Evolutionary conservation across 2,113 vertebrate species (phyloP).

Genomic region (Rhinopithecus roxellana): DNA sequence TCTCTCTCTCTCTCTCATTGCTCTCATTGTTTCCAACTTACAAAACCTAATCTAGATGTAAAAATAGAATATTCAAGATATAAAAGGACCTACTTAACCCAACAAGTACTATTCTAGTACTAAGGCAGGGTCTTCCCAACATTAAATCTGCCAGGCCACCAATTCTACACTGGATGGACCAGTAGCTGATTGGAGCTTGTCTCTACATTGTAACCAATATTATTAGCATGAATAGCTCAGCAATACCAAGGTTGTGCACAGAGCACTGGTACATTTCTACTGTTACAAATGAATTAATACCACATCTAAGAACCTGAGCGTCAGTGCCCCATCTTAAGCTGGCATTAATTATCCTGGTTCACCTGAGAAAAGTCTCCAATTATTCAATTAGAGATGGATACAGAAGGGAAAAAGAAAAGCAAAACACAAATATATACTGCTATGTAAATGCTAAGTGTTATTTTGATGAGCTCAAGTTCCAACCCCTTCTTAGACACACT

Average conservation of each 20-base stretch:
- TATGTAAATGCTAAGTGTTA: not conserved
- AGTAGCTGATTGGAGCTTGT: not conserved
- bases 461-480: not conserved
- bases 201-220: not conserved
- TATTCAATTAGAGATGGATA: constrained; percentile 34
- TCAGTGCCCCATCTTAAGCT: not conserved
- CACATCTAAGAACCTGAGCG: not conserved
- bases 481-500: not conserved
- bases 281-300: not conserved
- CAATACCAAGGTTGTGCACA: not conserved
- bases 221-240: not conserved
- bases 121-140: not conserved
- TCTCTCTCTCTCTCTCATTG: no score
- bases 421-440: not conserved
- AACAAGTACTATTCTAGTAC: not conserved
- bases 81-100: not conserved
- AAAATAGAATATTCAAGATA: not conserved
- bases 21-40: not conserved
- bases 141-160: not conserved
- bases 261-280: not conserved
- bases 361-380: not conserved
- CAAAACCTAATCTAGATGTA: not conserved
- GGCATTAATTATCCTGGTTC: not conserved
- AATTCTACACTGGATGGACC: not conserved
- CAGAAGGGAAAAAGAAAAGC: not conserved